Base-by-base conservation (phyloP, 2,888 invertebrate genomes). In the Tetragonula carbonaria region DNA sequence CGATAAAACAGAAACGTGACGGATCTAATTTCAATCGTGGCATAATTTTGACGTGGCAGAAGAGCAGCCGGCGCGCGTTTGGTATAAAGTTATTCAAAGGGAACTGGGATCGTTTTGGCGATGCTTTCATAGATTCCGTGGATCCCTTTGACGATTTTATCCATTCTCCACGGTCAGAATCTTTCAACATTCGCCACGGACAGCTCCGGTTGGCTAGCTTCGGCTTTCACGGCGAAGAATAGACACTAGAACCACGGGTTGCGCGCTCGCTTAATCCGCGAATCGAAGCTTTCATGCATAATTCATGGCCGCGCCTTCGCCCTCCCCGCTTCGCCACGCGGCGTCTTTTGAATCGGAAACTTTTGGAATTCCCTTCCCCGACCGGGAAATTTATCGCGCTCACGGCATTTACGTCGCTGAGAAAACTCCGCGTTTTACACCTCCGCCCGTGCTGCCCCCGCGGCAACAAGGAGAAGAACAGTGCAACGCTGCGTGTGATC, bases 201-300 rank as follows among this genome's bases (percentile, higher is more conserved):
- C 87, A 87, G 83, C 82, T 87, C 80, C 83, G 85, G 84, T 83
- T 80, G 88, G 89, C 86, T 84, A 86, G 86, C 84, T 87, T 83
- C 86, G 86, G 75, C 86, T 89, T 82, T 81, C 84, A 77, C 80
- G 77, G 71, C 87, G 87, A 89, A 91, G 91, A 92, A 92, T 91
- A 91, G 91, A 90, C 91, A 91, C 90, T 89, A 86, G 90, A 90
- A 88, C 88, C 84, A 86, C 84, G 83, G 83, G 88, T 90, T 88
- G 90, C 90, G 90, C 90, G 92, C 92, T 89, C 91, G 91, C 91
- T 93, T 93, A 93, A 93, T 93, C 93, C 93, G 93, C 92, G 93
- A 94, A 94, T 94, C 94, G 93, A 94, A 94, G 93, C 93, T 93
- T 93, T 93, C 91, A 93, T 94, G 94, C 94, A 94, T 94, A 92